Conservation (phyloP, 1,140 invertebrate genomes). For the Cyclina sinensis region DNA sequence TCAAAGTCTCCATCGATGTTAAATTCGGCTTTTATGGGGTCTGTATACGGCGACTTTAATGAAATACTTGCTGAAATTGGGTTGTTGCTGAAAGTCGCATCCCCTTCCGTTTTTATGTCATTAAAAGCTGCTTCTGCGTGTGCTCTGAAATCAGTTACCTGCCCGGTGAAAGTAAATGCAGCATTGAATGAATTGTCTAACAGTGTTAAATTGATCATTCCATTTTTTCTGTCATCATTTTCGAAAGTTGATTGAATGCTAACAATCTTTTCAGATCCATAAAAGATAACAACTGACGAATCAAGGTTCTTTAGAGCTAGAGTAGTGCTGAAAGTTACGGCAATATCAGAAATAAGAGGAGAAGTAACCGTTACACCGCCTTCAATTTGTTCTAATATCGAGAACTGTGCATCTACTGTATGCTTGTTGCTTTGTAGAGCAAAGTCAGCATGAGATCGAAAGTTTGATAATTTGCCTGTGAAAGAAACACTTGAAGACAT, state of each 20-base stretch:
- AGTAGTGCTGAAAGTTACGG: neutral
- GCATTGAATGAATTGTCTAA: neutral
- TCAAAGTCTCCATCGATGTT: neutral
- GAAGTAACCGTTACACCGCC: neutral
- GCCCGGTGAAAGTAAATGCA: neutral
- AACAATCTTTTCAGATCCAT: neutral
- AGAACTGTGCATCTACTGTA: neutral
- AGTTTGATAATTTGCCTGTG: slow-evolving; percentile 21
- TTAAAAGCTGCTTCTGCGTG: neutral
- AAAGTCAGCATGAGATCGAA: slow-evolving; percentile 2
- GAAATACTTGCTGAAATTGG: slow-evolving; percentile 4
- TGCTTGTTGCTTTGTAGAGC: neutral
- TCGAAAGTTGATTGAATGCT: neutral
- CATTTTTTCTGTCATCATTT: slow-evolving; percentile 33
- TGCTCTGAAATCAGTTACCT: neutral
- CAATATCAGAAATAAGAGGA: neutral
- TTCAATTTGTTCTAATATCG: neutral
- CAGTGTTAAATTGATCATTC: slow-evolving; percentile 36
- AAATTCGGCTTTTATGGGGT: neutral
- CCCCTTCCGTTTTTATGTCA: neutral
- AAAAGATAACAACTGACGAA: neutral
- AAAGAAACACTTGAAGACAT: neutral
- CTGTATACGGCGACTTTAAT: neutral
- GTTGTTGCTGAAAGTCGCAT: neutral
- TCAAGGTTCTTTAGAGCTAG: neutral